Evolutionary conservation across 2,113 vertebrate species (phyloP), one percentile per base, ranked within the genome.

Genomic region (Cynoglossus semilaevis): DNA sequence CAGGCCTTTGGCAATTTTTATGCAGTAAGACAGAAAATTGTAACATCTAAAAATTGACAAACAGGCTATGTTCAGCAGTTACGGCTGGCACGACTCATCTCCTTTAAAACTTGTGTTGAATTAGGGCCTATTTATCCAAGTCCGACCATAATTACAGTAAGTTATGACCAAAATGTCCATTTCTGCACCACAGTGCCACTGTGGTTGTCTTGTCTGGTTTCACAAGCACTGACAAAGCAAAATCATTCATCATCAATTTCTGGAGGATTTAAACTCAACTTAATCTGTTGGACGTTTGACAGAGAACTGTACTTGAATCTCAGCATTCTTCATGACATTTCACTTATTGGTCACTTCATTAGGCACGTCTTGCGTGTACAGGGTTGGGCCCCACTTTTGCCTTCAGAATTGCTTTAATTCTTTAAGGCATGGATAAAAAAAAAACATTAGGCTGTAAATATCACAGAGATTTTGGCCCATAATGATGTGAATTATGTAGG

Each of bases 381-480:
- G 22, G 3, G 6, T 4, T 29, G 6, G 22, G 6, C 22, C 22
- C 6, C 22, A 29, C 2, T 29, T 29, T 6, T 29, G 22, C 6
- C 22, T 29, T 29, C 6, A n/a, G n/a, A n/a, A n/a, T n/a, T n/a
- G n/a, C n/a, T n/a, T n/a, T n/a, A n/a, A n/a, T n/a, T n/a, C n/a
- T n/a, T n/a, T n/a, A n/a, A n/a, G 45, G 47, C 49, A 63, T 64
- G 49, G 8, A 3, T 38, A 38, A 38, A 38, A 54, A 59, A 64
- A 64, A 64, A 47, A 53, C 19, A 51, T 10, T n/a, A n/a, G n/a
- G 36, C 15, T 8, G 13, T n/a, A n/a, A n/a, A n/a, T n/a, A n/a
- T 5, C 1, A 18, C 2, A 8, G 49, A 22, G 63, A 66, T 44
- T 67, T 54, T 6, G 1, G 62, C 55, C 40, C 60, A 64, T 7